Evolutionary conservation across 2,113 vertebrate genomes (phyloP).

Genomic region (Mirounga angustirostris): DNA sequence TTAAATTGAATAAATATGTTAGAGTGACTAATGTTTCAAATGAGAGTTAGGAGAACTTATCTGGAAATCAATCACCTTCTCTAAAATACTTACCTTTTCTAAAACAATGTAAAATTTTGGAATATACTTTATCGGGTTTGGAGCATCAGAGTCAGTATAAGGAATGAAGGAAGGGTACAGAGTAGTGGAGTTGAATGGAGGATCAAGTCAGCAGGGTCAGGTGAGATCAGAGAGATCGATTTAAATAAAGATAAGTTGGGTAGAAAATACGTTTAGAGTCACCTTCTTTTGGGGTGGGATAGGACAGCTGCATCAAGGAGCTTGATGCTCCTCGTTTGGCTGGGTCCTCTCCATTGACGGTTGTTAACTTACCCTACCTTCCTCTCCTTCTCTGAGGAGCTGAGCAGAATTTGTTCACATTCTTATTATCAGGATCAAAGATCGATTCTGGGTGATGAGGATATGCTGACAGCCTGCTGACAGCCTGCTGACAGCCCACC

Average conservation of each 20-base stretch:
- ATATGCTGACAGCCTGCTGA: too few relatives aligned
- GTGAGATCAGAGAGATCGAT: not conserved
- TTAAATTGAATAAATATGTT: not conserved
- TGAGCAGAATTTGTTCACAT: not conserved
- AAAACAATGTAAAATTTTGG: not conserved
- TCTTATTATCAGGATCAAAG: not conserved
- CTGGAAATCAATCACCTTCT: not conserved
- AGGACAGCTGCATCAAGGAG: not conserved
- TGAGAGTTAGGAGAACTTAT: not conserved
- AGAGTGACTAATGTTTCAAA: not conserved
- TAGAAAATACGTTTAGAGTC: not conserved
- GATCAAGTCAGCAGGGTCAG: not conserved
- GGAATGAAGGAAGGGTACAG: not conserved
- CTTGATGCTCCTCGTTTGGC: too few relatives aligned
- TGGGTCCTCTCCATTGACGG: not conserved
- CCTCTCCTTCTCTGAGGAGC: fast-evolving
- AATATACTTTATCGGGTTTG: not conserved
- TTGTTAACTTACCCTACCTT: not conserved
- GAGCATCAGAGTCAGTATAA: not conserved
- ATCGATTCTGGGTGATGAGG: not conserved
- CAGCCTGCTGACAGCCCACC: too few relatives aligned
- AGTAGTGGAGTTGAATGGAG: not conserved
- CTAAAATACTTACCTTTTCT: not conserved
- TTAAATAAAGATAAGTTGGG: not conserved
- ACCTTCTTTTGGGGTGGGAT: not conserved